Evolutionary conservation across 2,888 invertebrate species (phyloP).

Genomic region (Acrobeloides nanus): DNA sequence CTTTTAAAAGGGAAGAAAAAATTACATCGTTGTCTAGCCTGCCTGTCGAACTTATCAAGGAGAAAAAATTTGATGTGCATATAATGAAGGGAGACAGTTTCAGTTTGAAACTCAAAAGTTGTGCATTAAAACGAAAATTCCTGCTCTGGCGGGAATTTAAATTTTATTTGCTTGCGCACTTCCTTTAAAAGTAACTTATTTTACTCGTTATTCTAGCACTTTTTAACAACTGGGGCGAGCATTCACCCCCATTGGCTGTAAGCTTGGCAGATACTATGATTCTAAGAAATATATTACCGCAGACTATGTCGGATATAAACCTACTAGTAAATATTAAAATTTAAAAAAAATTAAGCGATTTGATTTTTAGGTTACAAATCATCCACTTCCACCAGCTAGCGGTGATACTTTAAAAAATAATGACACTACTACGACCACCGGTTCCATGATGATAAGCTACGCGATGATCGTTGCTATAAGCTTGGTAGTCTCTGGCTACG

Average conservation of each 20-base stretch:
- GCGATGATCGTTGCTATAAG: conserved; percentile 20
- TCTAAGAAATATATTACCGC: no score
- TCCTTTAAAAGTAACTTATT: no score
- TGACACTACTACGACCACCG: conserved; percentile 15
- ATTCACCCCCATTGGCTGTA: conserved; percentile 32
- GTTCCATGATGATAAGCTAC: conserved; percentile 26
- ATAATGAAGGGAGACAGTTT: no score
- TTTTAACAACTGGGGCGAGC: conserved; percentile 39
- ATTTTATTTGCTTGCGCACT: no score
- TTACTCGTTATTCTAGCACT: conserved; percentile 15
- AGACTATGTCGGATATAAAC: no score
- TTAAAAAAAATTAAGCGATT: background rate
- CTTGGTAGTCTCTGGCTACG: conserved; percentile 33
- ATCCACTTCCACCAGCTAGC: conserved; percentile 34
- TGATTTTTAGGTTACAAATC: conserved; percentile 28
- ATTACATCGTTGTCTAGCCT: no score
- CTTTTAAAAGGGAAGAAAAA: no score
- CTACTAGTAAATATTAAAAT: background rate
- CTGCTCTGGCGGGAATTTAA: no score
- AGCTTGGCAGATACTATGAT: conserved; percentile 26
- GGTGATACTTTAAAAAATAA: conserved; percentile 33
- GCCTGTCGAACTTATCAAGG: no score
- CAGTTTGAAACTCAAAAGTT: no score
- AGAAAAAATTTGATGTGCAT: no score
- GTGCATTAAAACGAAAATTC: no score